Conservation (phyloP, 92 coral and sea anemone genomes). For the Palythoa grandiflora region DNA sequence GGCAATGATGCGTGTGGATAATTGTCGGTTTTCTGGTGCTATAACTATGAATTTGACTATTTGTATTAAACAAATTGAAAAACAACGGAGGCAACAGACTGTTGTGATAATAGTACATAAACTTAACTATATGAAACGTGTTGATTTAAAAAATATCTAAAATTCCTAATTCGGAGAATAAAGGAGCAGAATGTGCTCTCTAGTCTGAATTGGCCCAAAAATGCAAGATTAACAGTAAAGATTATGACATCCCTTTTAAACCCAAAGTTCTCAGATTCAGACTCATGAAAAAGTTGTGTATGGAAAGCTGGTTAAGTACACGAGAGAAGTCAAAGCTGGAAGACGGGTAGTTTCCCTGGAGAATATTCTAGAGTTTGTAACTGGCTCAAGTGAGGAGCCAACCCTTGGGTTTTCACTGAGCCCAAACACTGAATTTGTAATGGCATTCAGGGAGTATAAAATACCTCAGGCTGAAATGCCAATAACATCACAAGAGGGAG, state of each 20-base stretch:
- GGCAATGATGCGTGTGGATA: too few relatives aligned
- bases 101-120: too few relatives aligned
- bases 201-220: neutral
- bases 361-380: constrained; percentile 35
- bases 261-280: constrained; percentile 18
- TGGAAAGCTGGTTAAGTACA: constrained; percentile 15
- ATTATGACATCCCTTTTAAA: constrained; percentile 27
- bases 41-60: too few relatives aligned
- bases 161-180: too few relatives aligned
- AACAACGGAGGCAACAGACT: too few relatives aligned
- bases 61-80: too few relatives aligned
- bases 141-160: too few relatives aligned
- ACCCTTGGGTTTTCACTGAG: constrained; percentile 40
- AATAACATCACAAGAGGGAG: constrained; percentile 13
- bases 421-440: constrained; percentile 18
- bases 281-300: constrained; percentile 31
- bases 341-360: constrained; percentile 33
- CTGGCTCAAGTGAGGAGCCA: constrained; percentile 50
- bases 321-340: constrained; percentile 38
- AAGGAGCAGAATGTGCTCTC: too few relatives aligned
- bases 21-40: too few relatives aligned
- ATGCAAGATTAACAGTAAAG: constrained; percentile 31
- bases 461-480: constrained; percentile 17
- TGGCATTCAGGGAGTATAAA: constrained; percentile 22
- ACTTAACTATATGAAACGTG: too few relatives aligned